Conservation (phyloP, 2,888 invertebrate species). For the Dolomedes plantarius region DNA sequence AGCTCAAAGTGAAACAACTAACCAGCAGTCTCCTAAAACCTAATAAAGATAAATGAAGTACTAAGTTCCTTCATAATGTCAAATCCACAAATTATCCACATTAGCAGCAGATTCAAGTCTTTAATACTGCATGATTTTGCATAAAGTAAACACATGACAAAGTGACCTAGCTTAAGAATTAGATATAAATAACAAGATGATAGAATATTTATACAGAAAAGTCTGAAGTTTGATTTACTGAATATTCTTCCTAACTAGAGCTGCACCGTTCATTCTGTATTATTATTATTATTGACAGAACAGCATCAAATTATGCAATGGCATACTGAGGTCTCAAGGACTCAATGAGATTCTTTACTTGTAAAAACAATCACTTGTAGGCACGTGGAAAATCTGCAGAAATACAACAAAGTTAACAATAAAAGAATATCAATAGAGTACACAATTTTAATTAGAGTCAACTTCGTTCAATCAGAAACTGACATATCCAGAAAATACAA, state of each 20-base stretch:
- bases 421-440: neutral
- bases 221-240: neutral
- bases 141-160: neutral
- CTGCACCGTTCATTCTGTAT: neutral
- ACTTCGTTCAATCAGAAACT: neutral
- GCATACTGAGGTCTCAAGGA: neutral
- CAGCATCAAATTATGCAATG: neutral
- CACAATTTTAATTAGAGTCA: neutral
- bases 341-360: neutral
- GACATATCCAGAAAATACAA: neutral
- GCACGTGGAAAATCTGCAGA: neutral
- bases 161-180: neutral
- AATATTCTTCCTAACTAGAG: neutral
- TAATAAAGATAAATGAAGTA: neutral
- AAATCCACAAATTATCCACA: no score
- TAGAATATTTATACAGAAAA: neutral
- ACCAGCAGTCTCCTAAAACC: no score
- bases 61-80: neutral
- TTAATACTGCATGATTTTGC: neutral
- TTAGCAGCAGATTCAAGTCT: neutral
- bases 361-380: neutral
- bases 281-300: neutral
- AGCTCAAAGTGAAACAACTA: no score
- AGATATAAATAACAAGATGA: neutral
- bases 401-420: conserved; percentile 4